Evolutionary conservation across 1,140 invertebrate genomes (phyloP), one percentile per base, ranked within the genome.

Genomic region (Trialeurodes vaporariorum): DNA sequence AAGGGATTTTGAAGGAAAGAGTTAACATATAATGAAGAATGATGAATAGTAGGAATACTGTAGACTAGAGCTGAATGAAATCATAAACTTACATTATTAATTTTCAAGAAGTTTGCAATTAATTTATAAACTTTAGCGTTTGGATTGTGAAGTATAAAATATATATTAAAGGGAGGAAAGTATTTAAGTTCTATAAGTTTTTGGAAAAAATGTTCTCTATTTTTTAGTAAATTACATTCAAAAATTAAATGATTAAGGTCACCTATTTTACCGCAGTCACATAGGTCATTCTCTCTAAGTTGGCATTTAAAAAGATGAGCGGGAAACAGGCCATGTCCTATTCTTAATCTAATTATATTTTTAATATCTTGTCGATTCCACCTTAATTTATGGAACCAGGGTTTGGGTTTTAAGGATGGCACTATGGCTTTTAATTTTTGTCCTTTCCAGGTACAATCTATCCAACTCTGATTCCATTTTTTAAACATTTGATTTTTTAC

Each of bases 31-130:
- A n/a, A n/a, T n/a, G n/a, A n/a, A n/a, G n/a, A n/a, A n/a, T n/a
- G n/a, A n/a, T n/a, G n/a, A n/a, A n/a, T n/a, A n/a, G n/a, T n/a
- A n/a, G n/a, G n/a, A n/a, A n/a, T n/a, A n/a, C n/a, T n/a, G n/a
- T n/a, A n/a, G n/a, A n/a, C n/a, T n/a, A n/a, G n/a, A n/a, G n/a
- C n/a, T n/a, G n/a, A n/a, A n/a, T n/a, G n/a, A n/a, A n/a, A n/a
- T 25, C n/a, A 61, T 24, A 23, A 12, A 61, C n/a, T 25, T 61
- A 61, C n/a, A 61, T 61, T 61, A 25, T 24, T 61, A 61, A 11
- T 12, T 25, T 61, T 61, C n/a, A 61, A 61, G 60, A 25, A 25
- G 12, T 64, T 34, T 1, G 23, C 25, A 40, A 65, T 49, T 2
- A 58, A 11, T 60, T 62, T 25, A 62, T 61, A 24, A 61, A 25